Conservation (phyloP, 2,113 vertebrate species). For the Neolamprologus sp. region DNA sequence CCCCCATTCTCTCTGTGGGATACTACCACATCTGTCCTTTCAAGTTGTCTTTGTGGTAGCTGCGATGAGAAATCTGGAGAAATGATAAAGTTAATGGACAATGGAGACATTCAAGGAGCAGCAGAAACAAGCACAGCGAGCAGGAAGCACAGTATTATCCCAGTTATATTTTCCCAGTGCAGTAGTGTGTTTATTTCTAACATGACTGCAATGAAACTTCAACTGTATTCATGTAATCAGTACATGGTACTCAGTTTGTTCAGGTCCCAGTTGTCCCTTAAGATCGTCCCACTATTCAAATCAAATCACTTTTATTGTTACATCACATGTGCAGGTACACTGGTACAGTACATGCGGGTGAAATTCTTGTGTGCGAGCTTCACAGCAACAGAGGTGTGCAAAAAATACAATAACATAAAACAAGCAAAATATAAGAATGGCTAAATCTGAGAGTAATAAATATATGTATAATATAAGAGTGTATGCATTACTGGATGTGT, state of each 20-base stretch:
- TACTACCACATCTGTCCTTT: background rate
- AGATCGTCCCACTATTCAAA: background rate
- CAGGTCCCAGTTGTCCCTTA: background rate
- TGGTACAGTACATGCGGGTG: fast-evolving
- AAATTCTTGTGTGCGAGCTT: background rate
- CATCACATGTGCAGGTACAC: background rate
- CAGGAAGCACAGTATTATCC: background rate
- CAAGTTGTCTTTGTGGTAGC: background rate
- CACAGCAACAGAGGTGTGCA: background rate
- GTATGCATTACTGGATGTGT: background rate
- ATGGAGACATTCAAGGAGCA: background rate
- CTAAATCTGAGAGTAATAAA: background rate
- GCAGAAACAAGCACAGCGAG: background rate
- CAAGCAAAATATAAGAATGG: background rate
- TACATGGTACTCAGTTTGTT: background rate
- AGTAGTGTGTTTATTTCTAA: background rate
- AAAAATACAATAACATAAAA: background rate
- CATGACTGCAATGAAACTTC: fast-evolving
- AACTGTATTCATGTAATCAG: background rate
- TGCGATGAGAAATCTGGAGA: background rate
- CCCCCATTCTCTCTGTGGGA: background rate
- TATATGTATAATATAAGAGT: background rate
- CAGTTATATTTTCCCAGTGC: background rate
- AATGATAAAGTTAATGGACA: background rate
- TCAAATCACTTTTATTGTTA: background rate